Evolutionary conservation across 1,140 invertebrate genomes (phyloP), one percentile per base, ranked within the genome.

Genomic region (Bombus impatiens): DNA sequence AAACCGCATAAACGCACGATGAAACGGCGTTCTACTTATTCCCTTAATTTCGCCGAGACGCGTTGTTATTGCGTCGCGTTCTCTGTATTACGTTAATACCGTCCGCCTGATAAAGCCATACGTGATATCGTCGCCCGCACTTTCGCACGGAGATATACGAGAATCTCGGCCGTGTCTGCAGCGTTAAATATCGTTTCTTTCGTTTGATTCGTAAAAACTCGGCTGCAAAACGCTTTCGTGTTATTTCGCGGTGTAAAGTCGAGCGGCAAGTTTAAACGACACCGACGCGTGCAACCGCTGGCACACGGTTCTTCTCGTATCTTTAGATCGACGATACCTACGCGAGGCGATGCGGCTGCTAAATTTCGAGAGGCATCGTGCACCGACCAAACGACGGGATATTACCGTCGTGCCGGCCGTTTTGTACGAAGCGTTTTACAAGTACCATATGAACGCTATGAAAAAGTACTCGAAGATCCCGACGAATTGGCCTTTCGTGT

Each of bases 381-480:
- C 47, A 35, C 1, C 44, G 62, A 35, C n/a, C 37, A 37, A 70
- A 78, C 25, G 65, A 70, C 15, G 44, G 47, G 65, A 78, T 84
- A 78, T 84, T 71, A 71, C 37, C 15, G 8, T 68, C 15, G 47
- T 32, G 44, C 57, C 42, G 32, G 42, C 13, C 47, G 28, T 28
- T 84, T 78, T 67, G 37, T 37, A 40, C 53, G n/a, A 32, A 42
- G 71, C 40, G 9, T 74, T 82, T 82, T 71, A 57, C 82, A 84
- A 78, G 65, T 70, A 28, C 28, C 40, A 15, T 32, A 47, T 0
- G 57, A 65, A 37, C 62, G 47, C n/a, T 71, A n/a, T 42, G 76
- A 84, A 84, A 84, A 84, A 78, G 82, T 78, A 57, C 59, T 70
- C 22, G 75, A 65, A 71, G 76, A 84, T 78, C 3, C 47, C n/a